A percentile compares a stretch with the other conserved stretches of the same genome.
phyloP scores from a whole-genome alignment of 2,888 invertebrate genomes.

The Cerceris ruficornis region DNA sequence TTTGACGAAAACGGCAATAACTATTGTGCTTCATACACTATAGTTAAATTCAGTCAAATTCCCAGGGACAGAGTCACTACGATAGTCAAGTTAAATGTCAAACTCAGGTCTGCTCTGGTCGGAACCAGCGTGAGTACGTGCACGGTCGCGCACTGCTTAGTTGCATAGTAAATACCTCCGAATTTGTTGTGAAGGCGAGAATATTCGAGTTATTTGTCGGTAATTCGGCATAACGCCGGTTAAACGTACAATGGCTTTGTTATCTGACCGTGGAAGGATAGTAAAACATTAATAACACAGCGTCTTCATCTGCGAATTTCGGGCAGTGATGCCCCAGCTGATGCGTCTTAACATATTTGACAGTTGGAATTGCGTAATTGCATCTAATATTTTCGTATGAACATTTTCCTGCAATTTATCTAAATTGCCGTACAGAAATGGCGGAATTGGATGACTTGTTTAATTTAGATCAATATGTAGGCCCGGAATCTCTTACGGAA shows the following conservation, averaged over 20 bases:
- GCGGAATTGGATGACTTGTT: constrained; percentile 74
- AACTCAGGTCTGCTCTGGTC: constrained; percentile 28
- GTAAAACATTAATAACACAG: constrained; percentile 17
- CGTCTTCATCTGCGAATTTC: constrained; percentile 21
- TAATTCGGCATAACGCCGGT: constrained; percentile 13
- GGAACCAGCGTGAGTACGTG: constrained; percentile 14
- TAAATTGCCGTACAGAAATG: constrained; percentile 64
- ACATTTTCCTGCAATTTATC: constrained; percentile 48
- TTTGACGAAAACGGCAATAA: constrained; percentile 5
- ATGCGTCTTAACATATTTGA: constrained; percentile 69
- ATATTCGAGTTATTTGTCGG: constrained; percentile 15
- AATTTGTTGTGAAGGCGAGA: constrained; percentile 10
- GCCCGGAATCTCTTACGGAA: constrained; percentile 86
- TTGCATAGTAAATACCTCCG: constrained; percentile 29
- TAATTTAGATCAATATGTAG: constrained; percentile 71
- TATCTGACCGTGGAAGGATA: neutral
- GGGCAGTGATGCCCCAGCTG: constrained; percentile 61
- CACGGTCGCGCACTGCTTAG: constrained; percentile 25
- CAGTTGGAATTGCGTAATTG: constrained; percentile 67
- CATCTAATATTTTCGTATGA: constrained; percentile 40
- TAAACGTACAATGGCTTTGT: constrained; percentile 19
- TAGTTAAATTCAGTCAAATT: constrained; percentile 14
- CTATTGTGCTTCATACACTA: constrained; percentile 12
- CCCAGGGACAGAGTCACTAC: constrained; percentile 50
- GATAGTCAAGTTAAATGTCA: constrained; percentile 61